phyloP scores from a whole-genome alignment of 2,113 vertebrate species.

The Varanus komodoensis region DNA sequence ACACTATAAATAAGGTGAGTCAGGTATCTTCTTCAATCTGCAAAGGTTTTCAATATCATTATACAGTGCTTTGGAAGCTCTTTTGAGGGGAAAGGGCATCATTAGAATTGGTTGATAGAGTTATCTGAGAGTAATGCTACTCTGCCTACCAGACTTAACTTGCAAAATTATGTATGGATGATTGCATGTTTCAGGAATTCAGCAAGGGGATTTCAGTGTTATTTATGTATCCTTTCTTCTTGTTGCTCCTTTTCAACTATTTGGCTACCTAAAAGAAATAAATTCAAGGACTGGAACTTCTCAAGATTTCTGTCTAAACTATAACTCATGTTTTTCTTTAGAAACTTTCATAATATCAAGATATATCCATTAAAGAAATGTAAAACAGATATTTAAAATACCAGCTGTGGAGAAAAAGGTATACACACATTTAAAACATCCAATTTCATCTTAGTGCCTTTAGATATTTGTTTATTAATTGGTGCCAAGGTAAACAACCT shows the following conservation, averaged over 20 bases:
- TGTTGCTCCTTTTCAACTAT: not conserved
- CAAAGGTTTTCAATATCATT: conserved; percentile 51
- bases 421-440: not conserved
- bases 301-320: fast-evolving
- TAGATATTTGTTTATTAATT: not conserved
- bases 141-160: conserved; percentile 38
- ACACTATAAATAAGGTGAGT: conserved; percentile 51
- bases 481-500: no score
- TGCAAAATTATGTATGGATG: conserved; percentile 54
- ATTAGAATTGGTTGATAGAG: conserved; percentile 40
- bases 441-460: not conserved
- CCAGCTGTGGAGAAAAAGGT: not conserved
- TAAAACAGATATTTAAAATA: not conserved
- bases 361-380: not conserved
- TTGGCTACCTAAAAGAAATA: not conserved
- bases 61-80: conserved; percentile 30
- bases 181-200: conserved; percentile 28
- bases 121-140: conserved; percentile 58
- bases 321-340: not conserved
- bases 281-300: not conserved
- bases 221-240: not conserved
- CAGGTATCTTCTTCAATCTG: conserved; percentile 55
- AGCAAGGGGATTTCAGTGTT: not conserved
- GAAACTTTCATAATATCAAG: conserved; percentile 6
- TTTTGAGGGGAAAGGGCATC: conserved; percentile 51